Evolutionary conservation across 92 coral and sea anemone genomes (phyloP), one percentile per base, ranked within the genome.

Genomic region (Galaxea fascicularis): DNA sequence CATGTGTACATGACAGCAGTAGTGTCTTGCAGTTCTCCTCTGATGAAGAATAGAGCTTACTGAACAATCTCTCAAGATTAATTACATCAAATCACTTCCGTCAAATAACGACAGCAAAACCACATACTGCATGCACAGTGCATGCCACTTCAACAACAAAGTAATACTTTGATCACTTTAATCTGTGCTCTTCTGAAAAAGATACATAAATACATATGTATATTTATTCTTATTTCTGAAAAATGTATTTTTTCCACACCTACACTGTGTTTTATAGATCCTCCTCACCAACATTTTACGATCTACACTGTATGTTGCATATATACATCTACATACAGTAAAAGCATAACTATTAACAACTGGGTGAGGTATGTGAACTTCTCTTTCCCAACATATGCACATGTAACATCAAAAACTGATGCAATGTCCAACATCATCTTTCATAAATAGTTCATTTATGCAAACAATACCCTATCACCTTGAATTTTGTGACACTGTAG

Each of bases 61-160:
- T 56, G 62, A 56, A 56, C 62, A 56, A 56, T 56, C 62, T 56
- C 62, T 56, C 21, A 56, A 56, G 62, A n/a, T n/a, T n/a, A n/a
- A 56, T 56, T 56, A 56, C 62, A 56, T 56, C n/a, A 56, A 56
- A 56, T 56, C 62, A 56, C 62, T 56, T 56, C n/a, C n/a, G 21
- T 56, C 6, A 56, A 56, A 22, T 56, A 56, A 56, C 62, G 7
- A 56, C 62, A 56, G 62, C 62, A 56, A 16, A 56, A 56, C 21
- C 62, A 56, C 62, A 56, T 56, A 56, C 62, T 56, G n/a, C 62
- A 56, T 56, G n/a, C 62, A 56, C 62, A 56, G 62, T 56, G 62
- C 21, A 56, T 56, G 62, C 17, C 17, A 56, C 62, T 56, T 56
- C 62, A 56, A 56, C 62, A 56, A 56, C 62, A 56, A 53, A 53